Evolutionary conservation across 2,888 invertebrate species (phyloP).

Genomic region (Xestia rhomboidea): DNA sequence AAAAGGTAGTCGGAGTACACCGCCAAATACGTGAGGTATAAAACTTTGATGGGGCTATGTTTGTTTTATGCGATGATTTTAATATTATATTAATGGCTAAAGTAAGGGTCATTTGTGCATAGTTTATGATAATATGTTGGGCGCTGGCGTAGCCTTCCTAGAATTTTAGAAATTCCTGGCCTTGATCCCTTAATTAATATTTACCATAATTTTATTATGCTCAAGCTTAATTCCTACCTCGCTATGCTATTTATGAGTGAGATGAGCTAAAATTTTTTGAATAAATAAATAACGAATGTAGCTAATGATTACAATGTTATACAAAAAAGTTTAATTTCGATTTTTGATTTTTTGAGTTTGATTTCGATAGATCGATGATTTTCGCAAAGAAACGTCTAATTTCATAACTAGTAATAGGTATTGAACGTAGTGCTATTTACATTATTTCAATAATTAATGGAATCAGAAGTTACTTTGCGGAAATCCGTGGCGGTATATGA

Average conservation of each 20-base stretch:
- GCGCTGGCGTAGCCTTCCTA: not conserved
- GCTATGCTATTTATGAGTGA: not conserved
- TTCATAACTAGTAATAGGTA: too few species aligned
- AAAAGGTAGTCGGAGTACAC: constrained; percentile 61
- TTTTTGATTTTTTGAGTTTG: too few species aligned
- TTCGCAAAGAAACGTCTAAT: too few species aligned
- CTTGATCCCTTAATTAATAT: not conserved
- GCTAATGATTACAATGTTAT: too few species aligned
- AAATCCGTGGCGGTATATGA: not conserved
- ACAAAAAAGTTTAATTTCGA: too few species aligned
- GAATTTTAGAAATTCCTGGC: not conserved
- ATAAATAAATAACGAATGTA: too few species aligned
- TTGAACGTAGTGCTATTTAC: not conserved
- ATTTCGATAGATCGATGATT: too few species aligned
- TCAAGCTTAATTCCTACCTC: too few species aligned
- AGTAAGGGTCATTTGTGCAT: not conserved
- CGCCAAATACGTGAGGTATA: constrained; percentile 65
- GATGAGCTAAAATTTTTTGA: not conserved
- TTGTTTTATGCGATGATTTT: constrained; percentile 37
- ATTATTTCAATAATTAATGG: not conserved
- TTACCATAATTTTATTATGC: not conserved
- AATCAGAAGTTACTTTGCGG: not conserved
- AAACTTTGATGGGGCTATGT: constrained; percentile 48
- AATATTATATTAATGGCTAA: not conserved
- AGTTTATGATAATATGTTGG: not conserved